Evolutionary conservation across 2,113 vertebrate genomes (phyloP).

Genomic region (Zosterops japonicus): DNA sequence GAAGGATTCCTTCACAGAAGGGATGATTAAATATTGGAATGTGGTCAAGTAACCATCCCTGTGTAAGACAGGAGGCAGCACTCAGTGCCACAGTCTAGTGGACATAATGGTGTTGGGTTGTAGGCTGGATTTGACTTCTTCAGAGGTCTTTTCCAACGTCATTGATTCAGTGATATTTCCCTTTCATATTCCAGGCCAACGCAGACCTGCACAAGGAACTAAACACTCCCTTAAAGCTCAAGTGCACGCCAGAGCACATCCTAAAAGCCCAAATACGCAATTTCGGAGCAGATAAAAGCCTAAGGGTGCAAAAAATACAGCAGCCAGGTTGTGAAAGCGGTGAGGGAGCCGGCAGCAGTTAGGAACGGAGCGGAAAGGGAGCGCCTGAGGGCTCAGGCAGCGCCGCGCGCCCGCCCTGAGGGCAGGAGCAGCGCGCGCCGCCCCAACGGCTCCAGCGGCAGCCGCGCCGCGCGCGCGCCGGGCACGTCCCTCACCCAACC

Average conservation of each 20-base stretch:
- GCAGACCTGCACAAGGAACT: accelerated
- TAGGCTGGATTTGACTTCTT: background rate
- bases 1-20: background rate
- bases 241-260: accelerated
- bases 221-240: background rate
- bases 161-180: no score
- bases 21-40: background rate
- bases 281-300: accelerated
- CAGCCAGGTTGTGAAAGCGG: accelerated
- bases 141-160: background rate
- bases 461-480: accelerated
- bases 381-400: accelerated
- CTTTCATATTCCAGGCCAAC: accelerated
- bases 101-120: accelerated
- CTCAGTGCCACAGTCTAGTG: accelerated
- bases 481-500: accelerated
- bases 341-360: accelerated
- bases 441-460: accelerated
- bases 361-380: accelerated
- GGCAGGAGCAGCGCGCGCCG: background rate
- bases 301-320: accelerated
- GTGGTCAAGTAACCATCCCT: no score
- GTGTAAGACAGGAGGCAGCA: accelerated
- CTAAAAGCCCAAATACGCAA: accelerated
- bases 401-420: accelerated